Percentiles rank a stretch among this genome's conserved stretches.
Evolutionary conservation across 1,140 invertebrate species (phyloP).

Genomic region (Elymnias hypermnestra): DNA sequence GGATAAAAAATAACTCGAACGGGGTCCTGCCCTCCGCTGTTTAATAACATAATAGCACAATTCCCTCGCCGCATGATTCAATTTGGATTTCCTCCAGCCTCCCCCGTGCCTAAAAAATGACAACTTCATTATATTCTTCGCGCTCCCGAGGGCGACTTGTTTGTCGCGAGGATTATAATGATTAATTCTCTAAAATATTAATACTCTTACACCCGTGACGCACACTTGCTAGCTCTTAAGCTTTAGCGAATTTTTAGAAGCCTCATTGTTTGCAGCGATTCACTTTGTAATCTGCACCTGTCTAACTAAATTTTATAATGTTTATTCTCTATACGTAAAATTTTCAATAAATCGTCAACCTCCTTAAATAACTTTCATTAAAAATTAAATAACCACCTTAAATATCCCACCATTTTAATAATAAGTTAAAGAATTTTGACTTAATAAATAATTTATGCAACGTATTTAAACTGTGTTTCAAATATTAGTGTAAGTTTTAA

Average conservation of each 20-base stretch:
- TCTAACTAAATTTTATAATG: not conserved
- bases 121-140: constrained; percentile 75
- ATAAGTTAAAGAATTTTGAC: too few relatives aligned
- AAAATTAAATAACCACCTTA: too few relatives aligned
- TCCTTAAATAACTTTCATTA: too few relatives aligned
- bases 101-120: constrained; percentile 73
- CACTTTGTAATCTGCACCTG: not conserved
- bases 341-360: too few relatives aligned
- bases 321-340: not conserved
- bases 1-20: constrained; percentile 58
- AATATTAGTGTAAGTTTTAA: too few relatives aligned
- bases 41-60: constrained; percentile 79
- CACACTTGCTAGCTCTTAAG: constrained; percentile 56
- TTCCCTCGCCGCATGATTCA: constrained; percentile 78
- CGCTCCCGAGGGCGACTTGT: constrained; percentile 67
- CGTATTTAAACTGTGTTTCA: too few relatives aligned
- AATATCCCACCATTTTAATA: too few relatives aligned
- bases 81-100: constrained; percentile 77
- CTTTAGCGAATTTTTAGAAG: constrained; percentile 52
- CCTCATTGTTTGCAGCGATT: constrained; percentile 33
- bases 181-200: constrained; percentile 76
- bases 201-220: constrained; percentile 60
- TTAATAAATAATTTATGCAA: too few relatives aligned
- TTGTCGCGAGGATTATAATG: constrained; percentile 75
- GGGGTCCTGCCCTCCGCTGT: constrained; percentile 74